These are phyloP conservation scores for Lynx canadensis DNA, from an alignment of 2,113 vertebrate species.

Conservation along the genomic window DNA sequence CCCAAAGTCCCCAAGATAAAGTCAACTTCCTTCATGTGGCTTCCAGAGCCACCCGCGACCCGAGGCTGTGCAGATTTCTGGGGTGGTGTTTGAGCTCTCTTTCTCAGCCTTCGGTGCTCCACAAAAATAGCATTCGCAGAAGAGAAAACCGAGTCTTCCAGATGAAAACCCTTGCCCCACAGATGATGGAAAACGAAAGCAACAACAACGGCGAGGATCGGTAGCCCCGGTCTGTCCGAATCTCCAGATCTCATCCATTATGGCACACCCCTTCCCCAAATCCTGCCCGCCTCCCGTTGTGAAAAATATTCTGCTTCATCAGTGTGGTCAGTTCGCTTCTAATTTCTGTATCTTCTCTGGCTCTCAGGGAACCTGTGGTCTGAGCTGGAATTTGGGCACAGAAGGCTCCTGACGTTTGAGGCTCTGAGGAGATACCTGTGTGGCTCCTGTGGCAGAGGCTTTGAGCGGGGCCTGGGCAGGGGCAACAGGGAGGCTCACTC, in stretches of 20 bases:
- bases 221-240: neutral
- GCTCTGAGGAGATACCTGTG: neutral
- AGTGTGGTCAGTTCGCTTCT: neutral
- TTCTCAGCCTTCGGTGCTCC: neutral
- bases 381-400: neutral
- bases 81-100: neutral
- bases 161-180: neutral
- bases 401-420: neutral
- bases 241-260: neutral
- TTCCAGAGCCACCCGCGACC: too few species aligned
- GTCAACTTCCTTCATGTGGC: neutral
- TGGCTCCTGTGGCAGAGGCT: too few species aligned
- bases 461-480: rapidly evolving
- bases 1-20: neutral
- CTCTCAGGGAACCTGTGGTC: neutral
- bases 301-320: neutral
- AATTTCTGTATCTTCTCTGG: neutral
- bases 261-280: neutral
- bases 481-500: rapidly evolving
- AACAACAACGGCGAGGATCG: neutral
- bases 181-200: neutral
- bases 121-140: neutral
- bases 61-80: rapidly evolving
- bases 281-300: neutral
- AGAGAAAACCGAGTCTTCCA: neutral